These are phyloP conservation scores for Andricus quercusramuli DNA, from an alignment of 2,888 invertebrate species.

Conservation along the genomic window DNA sequence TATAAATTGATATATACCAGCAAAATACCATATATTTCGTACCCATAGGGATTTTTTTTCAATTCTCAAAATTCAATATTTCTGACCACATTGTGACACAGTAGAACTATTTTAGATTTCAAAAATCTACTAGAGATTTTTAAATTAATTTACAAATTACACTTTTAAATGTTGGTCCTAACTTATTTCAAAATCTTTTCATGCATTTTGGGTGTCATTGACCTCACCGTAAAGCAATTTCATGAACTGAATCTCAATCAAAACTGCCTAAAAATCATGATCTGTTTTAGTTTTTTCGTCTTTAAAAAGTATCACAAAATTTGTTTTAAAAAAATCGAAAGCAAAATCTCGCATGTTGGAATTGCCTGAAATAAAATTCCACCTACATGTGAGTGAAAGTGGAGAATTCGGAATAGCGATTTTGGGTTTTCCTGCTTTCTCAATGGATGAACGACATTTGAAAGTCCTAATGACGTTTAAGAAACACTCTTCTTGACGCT, in stretches of 20 bases:
- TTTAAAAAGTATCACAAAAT: not conserved
- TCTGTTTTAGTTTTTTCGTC: not conserved
- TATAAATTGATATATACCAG: too few relatives aligned
- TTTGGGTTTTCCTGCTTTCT: not conserved
- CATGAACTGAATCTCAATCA: not conserved
- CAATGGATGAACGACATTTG: not conserved
- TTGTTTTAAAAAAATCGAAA: not conserved
- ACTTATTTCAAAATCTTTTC: not conserved
- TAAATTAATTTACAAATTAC: too few relatives aligned
- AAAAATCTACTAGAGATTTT: too few relatives aligned
- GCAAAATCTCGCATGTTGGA: not conserved
- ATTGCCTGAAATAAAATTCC: not conserved
- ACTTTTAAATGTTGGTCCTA: not conserved
- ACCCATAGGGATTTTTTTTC: too few relatives aligned
- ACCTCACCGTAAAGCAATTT: not conserved
- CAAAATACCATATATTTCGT: too few relatives aligned
- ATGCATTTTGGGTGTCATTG: not conserved
- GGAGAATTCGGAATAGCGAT: not conserved
- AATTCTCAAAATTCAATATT: too few relatives aligned
- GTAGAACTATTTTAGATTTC: too few relatives aligned
- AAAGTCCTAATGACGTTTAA: not conserved
- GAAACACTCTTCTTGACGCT: not conserved
- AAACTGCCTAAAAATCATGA: not conserved
- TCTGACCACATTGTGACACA: too few relatives aligned
- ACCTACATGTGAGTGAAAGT: not conserved